Evolutionary conservation across 2,888 invertebrate genomes (phyloP).

Genomic region (Ernsta delagoae): DNA sequence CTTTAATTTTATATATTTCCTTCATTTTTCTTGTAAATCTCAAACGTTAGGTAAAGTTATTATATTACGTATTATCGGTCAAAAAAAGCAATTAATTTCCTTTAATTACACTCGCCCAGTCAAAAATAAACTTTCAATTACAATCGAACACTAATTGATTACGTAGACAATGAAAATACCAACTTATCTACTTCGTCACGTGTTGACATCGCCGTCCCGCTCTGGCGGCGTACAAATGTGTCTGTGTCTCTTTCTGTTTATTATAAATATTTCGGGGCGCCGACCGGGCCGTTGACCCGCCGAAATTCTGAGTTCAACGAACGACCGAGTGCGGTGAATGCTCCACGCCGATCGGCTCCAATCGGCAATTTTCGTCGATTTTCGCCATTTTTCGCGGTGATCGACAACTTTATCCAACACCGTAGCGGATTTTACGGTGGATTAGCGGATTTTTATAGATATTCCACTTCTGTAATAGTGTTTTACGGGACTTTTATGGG

Average conservation of each 20-base stretch:
- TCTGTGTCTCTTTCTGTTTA: constrained; percentile 43
- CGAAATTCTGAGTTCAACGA: constrained; percentile 70
- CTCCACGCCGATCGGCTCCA: constrained; percentile 39
- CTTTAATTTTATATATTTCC: too few relatives aligned
- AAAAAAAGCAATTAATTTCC: too few relatives aligned
- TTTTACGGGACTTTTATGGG: constrained; percentile 7
- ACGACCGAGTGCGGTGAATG: constrained; percentile 67
- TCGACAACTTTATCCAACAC: constrained; percentile 6
- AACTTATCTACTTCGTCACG: constrained; percentile 52
- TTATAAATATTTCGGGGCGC: constrained; percentile 60
- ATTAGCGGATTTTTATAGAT: constrained; percentile 6
- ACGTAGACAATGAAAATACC: constrained; percentile 49
- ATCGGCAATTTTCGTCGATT: constrained; percentile 42
- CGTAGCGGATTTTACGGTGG: not conserved
- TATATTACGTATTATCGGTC: too few relatives aligned
- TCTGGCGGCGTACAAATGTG: constrained; percentile 37
- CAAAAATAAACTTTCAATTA: constrained; percentile 16
- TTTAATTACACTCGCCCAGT: not conserved
- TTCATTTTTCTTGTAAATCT: too few relatives aligned
- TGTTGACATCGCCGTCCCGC: constrained; percentile 45
- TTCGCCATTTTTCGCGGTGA: constrained; percentile 40
- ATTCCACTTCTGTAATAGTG: not conserved
- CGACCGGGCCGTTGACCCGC: constrained; percentile 68
- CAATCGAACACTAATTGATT: constrained; percentile 44
- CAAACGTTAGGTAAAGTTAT: too few relatives aligned